A percentile compares a stretch with the other conserved stretches of the same genome.
Conservation (phyloP, 2,888 invertebrate species). For the Linyphia triangularis region DNA sequence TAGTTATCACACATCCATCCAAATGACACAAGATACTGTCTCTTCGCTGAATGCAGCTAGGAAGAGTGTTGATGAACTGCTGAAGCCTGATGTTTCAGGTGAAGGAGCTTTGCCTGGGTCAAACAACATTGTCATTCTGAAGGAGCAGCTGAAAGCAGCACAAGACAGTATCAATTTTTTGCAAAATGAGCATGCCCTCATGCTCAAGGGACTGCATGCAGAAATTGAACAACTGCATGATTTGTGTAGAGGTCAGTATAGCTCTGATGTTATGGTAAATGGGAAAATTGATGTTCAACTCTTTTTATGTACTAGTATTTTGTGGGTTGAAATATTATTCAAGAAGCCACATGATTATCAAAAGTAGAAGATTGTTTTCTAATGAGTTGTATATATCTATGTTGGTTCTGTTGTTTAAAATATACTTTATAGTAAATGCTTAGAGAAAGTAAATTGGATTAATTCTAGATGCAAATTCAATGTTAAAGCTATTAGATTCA, state of each 20-base stretch:
- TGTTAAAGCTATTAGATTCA: no score
- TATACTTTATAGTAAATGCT: no score
- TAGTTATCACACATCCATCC: no score
- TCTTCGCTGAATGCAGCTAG: background rate
- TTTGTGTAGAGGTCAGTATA: constrained; percentile 47
- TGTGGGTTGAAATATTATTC: background rate
- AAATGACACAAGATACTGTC: constrained; percentile 44
- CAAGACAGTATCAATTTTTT: constrained; percentile 63
- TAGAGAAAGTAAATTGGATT: no score
- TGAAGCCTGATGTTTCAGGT: background rate
- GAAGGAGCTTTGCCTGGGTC: background rate
- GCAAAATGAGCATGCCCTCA: constrained; percentile 45
- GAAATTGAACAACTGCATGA: constrained; percentile 61
- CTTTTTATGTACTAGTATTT: background rate
- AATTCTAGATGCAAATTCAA: no score
- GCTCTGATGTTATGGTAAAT: no score
- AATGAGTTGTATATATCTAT: no score
- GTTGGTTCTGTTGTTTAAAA: no score
- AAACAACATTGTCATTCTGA: constrained; percentile 12
- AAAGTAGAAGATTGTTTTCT: no score
- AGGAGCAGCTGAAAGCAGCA: constrained; percentile 63
- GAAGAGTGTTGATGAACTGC: background rate
- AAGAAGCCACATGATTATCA: no score
- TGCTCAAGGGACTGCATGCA: constrained; percentile 55
- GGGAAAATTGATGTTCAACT: no score